Evolutionary conservation across 2,113 vertebrate genomes (phyloP), one percentile per base, ranked within the genome.

Genomic region (Percopsis transmontana): DNA sequence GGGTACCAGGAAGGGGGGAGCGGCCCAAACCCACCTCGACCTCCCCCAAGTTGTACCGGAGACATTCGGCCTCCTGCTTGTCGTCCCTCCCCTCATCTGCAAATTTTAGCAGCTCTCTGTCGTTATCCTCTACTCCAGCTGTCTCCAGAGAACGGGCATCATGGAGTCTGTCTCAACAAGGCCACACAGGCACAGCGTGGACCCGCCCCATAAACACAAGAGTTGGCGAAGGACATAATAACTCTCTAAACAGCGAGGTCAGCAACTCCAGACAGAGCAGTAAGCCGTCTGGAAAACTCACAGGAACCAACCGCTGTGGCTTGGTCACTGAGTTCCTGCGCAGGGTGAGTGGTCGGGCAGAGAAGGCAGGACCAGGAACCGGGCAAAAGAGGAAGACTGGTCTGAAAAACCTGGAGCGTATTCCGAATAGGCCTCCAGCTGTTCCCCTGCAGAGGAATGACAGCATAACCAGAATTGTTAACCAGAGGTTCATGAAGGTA

Each of bases 291-390:
- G 20, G 54, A 40, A 98, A 95, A 81, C 72, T 92, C 0, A 90
- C 77, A 2, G 80, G 93, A 42, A 71, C 89, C 0, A 92, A 94
- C 63, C 95, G 94, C 15, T 98, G 95, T 0, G 97, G 96, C 53
- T 87, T 99, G 0, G 95, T 99, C 63, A 95, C 97, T 44, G 97
- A 98, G 88, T 98, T 99, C 87, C 94, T 99, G 63, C 94, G 95
- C 44, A 95, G 94, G 0, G 96, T 98, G 56, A 98, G 97, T 0
- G 95, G 96, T 53, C 92, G 96, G 14, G 91, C 88, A 0, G 96
- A 95, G 15, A 97, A 94, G 76, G 91, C 93, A 44, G 91, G 84
- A 0, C 70, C 84, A 0, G 83, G 56, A 68, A 86, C 76, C 0
- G 79, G 48, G 0, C 85, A 87, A 85, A 87, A 92, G 91, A 44